Conservation (phyloP, 2,797 vertebrate species). For the Liparis tanakae region DNA sequence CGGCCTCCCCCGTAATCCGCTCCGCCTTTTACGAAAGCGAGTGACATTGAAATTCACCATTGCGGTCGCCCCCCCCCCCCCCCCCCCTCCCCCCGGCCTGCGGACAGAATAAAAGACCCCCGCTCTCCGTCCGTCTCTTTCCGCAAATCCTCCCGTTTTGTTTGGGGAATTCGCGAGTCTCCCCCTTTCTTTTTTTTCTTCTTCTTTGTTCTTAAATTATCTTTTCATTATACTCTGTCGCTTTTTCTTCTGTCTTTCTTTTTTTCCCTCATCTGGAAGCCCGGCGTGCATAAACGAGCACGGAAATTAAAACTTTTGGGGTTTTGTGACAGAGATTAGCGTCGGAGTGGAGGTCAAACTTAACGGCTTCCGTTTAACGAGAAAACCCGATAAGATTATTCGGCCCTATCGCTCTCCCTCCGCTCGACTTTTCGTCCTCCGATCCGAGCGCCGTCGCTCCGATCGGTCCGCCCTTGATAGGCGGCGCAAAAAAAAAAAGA, state of each 20-base stretch:
- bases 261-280: constrained; percentile 73
- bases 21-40: constrained; percentile 66
- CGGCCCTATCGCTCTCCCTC: constrained; percentile 54
- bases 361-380: constrained; percentile 77
- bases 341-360: constrained; percentile 77
- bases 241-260: constrained; percentile 35
- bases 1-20: constrained; percentile 58
- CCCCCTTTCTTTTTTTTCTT: constrained; percentile 42
- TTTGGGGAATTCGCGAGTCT: constrained; percentile 75
- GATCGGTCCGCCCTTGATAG: constrained; percentile 69
- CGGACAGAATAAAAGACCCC: constrained; percentile 43
- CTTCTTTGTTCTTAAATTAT: constrained; percentile 72
- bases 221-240: constrained; percentile 74
- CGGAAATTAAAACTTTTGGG: constrained; percentile 76
- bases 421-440: constrained; percentile 71
- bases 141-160: constrained; percentile 62
- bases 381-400: constrained; percentile 78
- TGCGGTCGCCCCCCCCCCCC: constrained; percentile 26
- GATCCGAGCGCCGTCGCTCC: constrained; percentile 53
- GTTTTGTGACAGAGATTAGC: constrained; percentile 79
- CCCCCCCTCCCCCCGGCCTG: too few species aligned
- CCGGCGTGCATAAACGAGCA: constrained; percentile 58
- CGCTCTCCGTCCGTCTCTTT: constrained; percentile 20
- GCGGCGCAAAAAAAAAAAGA: constrained; percentile 65
- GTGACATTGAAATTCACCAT: constrained; percentile 76